phyloP scores from a whole-genome alignment of 2,888 invertebrate species.

The Pseudococcus jackbeardsleyi region DNA sequence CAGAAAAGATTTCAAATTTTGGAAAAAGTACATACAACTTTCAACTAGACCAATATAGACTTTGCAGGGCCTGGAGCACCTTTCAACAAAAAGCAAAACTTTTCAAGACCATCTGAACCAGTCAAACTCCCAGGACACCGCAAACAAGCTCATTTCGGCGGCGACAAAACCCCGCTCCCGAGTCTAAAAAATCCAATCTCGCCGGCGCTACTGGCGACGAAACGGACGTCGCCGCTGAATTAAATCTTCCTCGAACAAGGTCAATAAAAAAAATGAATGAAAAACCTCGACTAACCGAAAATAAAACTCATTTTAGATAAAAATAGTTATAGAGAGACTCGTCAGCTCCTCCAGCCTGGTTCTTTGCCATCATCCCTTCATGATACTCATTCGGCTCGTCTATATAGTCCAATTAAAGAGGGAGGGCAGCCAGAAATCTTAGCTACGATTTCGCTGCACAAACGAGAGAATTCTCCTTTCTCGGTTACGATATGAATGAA shows the following conservation, averaged over 20 bases:
- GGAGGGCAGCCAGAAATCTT: conserved; percentile 1
- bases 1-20: no score
- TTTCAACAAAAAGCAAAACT: no score
- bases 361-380: background rate
- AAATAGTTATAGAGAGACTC: conserved; percentile 17
- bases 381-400: background rate
- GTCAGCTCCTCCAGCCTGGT: background rate
- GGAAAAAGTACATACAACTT: no score
- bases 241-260: conserved; percentile 22
- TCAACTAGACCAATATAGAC: no score
- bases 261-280: conserved; percentile 45
- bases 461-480: background rate
- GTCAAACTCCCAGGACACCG: background rate
- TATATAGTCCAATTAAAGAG: conserved; percentile 41
- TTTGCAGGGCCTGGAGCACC: no score
- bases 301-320: conserved; percentile 46
- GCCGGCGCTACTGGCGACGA: background rate
- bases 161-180: background rate
- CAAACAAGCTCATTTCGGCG: background rate
- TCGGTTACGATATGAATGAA: conserved; percentile 44
- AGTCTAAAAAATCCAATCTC: background rate
- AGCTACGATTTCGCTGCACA: conserved; percentile 5
- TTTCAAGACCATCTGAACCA: no score
- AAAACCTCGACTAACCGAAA: background rate
- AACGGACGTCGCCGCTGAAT: background rate